Conservation (phyloP, 2,797 vertebrate species). For the Clarias platycephalus region DNA sequence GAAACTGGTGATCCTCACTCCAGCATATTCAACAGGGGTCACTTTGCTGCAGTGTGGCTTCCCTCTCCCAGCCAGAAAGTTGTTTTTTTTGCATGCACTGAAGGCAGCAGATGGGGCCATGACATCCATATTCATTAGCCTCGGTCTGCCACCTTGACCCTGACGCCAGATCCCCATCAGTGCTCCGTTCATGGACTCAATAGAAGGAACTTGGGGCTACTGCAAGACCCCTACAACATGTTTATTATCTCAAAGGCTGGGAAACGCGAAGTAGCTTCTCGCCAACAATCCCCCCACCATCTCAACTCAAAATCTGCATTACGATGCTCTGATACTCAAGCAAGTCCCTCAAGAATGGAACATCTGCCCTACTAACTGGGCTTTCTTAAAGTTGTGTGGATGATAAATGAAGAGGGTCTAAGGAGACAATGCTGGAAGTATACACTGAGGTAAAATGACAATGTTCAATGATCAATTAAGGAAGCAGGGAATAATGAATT, state of each 20-base stretch:
- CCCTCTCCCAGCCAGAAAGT: constrained; percentile 52
- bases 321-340: constrained; percentile 48
- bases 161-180: constrained; percentile 66
- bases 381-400: constrained; percentile 52
- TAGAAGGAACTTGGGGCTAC: constrained; percentile 57
- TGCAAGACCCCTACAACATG: constrained; percentile 46
- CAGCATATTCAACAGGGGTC: constrained; percentile 23
- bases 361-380: constrained; percentile 64
- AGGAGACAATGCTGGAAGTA: constrained; percentile 57
- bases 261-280: constrained; percentile 48
- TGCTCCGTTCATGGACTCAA: constrained; percentile 65
- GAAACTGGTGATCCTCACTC: constrained; percentile 39
- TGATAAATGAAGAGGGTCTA: constrained; percentile 65
- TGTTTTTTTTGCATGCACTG: constrained; percentile 65
- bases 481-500: constrained; percentile 5
- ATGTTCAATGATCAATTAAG: constrained; percentile 32
- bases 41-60: constrained; percentile 20
- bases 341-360: constrained; percentile 44
- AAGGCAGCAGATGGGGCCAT: constrained; percentile 70
- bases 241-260: constrained; percentile 61
- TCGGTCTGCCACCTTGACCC: constrained; percentile 72
- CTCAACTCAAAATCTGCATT: constrained; percentile 49
- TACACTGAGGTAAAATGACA: constrained; percentile 45
- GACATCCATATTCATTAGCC: constrained; percentile 76
- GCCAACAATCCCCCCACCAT: constrained; percentile 2